These are phyloP conservation scores for Miniopterus natalensis DNA, from an alignment of 2,113 vertebrate species.

Conservation along the genomic window DNA sequence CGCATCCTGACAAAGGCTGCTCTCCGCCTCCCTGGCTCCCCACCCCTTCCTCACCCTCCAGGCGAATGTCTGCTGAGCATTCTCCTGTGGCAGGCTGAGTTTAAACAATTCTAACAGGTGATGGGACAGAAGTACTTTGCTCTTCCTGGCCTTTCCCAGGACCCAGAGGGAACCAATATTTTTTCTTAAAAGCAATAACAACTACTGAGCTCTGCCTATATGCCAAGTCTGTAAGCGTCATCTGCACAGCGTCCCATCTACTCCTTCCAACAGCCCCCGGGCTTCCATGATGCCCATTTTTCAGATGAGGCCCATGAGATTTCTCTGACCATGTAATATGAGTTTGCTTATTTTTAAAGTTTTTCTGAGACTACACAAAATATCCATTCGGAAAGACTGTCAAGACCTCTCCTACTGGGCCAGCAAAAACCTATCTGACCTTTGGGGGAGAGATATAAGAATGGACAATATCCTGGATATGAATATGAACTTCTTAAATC, in stretches of 20 bases:
- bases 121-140: neutral
- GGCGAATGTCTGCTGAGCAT: neutral
- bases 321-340: neutral
- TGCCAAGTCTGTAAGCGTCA: neutral
- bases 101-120: neutral
- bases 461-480: neutral
- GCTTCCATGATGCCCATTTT: neutral
- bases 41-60: neutral
- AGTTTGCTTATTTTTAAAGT: neutral
- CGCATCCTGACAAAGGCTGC: neutral
- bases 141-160: neutral
- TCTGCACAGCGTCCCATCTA: too few relatives aligned
- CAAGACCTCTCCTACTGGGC: neutral
- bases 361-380: neutral
- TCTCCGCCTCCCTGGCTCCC: neutral
- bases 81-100: neutral
- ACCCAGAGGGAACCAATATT: neutral
- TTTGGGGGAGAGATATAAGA: slow-evolving; percentile 2
- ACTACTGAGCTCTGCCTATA: rapidly evolving
- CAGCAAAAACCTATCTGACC: neutral
- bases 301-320: neutral
- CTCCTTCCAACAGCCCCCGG: neutral
- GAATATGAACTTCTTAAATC: slow-evolving; percentile 35
- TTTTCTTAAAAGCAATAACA: neutral
- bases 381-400: neutral